Base-by-base conservation (phyloP, 1,140 invertebrate genomes). In the Apis florea region DNA sequence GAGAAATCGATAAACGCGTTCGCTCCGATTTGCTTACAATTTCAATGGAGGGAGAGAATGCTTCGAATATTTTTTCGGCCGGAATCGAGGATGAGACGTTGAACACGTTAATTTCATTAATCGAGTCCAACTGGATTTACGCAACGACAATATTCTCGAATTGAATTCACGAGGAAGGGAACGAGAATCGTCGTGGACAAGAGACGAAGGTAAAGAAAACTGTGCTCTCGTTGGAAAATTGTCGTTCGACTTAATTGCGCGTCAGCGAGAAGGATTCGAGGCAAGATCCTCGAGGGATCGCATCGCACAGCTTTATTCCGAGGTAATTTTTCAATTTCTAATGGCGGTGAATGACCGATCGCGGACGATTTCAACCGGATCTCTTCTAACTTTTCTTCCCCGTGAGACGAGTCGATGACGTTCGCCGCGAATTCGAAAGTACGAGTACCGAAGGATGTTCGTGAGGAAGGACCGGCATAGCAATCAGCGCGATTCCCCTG, bases 401-500 rank as follows among this genome's bases (percentile, higher is more conserved):
- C 26, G 58, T 31, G 73, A 19, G 13, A 64, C 31, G 63, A 76
- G 31, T 24, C 31, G 68, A 63, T 54, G 66, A 59, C 63, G 24
- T 21, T 24, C n/a, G 10, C 70, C 61, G 74, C 40, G 66, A 72
- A 70, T 19, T 24, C 70, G n/a, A 63, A 72, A 83, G 80, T 79
- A 83, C 79, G 85, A 86, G 83, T 83, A 58, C 83, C n/a, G 63
- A 84, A 79, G 82, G 79, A 58, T 70, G 72, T 72, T 79, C 73
- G 86, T 84, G 84, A 87, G 61, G 82, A 83, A 84, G 83, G 82
- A 67, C 24, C 84, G 79, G 88, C 87, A 88, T 86, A 86, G 87
- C 87, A 89, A 89, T 90, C 88, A 87, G 83, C 83, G 83, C 83
- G 74, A 82, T 85, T 76, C 83, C 67, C 78, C 71, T 61, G 69